Evolutionary conservation across 2,888 invertebrate genomes (phyloP), one percentile per base, ranked within the genome.

Genomic region (Cecidostiba fungosa): DNA sequence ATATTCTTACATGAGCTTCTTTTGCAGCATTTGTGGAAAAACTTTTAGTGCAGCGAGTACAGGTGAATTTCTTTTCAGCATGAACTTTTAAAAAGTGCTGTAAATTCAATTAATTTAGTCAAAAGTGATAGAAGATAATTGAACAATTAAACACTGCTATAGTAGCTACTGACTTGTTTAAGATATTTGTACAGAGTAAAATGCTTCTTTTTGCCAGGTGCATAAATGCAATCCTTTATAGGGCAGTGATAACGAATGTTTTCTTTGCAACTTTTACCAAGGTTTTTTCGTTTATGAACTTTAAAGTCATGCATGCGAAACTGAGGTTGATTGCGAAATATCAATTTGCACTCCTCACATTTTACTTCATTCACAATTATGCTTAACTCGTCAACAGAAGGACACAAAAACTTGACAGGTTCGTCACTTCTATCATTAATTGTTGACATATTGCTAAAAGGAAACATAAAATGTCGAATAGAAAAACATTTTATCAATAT

Each of bases 31-130:
- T 92, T 0, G 93, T 94, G 0, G 94, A 92, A 85, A 94, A 94
- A 69, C 91, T 91, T 86, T 94, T 94, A 0, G 91, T 89, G 82
- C 94, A 94, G 39, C 88, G 88, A 0, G 89, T 89, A 83, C 94
- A 94, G 10, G 89, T 87, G 82, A 92, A 92, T n/a, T 89, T 92
- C 87, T 93, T 94, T 12, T 92, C 92, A 0, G 94, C 94, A 66
- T 94, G 94, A 29, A 94, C 93, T 89, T 94, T 94, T 39, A 94
- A 89, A 85, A 93, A 94, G 86, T 94, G 94, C 94, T 94, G 87
- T 1, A 90, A 72, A 66, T 72, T 76, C 26, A 82, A 47, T 69
- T 2, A 14, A 10, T 19, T 72, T 19, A 32, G 23, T 36, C 66
- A 39, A 76, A 70, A 78, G 1, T 16, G 26, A 50, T 47, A n/a